Evolutionary conservation across 2,797 vertebrate species (phyloP).

Genomic region (Galaxias olidus): DNA sequence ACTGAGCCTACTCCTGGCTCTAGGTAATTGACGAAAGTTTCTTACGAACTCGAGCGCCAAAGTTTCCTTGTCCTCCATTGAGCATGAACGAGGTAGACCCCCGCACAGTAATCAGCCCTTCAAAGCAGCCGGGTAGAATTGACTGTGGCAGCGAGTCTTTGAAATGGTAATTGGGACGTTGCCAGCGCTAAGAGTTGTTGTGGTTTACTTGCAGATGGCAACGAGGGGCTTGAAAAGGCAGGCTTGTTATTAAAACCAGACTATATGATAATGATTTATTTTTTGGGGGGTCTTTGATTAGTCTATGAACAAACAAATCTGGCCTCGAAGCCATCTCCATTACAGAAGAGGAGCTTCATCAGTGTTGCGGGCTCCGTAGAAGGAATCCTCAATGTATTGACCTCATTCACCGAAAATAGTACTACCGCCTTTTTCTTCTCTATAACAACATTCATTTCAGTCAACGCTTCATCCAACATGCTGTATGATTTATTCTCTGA

Average conservation of each 20-base stretch:
- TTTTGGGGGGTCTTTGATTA: no score
- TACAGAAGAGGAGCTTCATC: no score
- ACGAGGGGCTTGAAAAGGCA: neutral
- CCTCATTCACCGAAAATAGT: no score
- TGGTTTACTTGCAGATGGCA: conserved; percentile 25
- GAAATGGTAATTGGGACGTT: conserved; percentile 52
- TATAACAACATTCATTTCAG: no score
- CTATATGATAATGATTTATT: neutral
- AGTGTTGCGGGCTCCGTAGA: no score
- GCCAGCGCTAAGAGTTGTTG: conserved; percentile 26
- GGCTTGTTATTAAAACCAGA: neutral
- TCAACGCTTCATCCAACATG: no score
- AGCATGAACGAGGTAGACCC: conserved; percentile 27
- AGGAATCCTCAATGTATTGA: no score
- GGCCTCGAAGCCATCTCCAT: no score
- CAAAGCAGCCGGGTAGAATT: conserved; percentile 18
- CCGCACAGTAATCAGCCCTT: conserved; percentile 38
- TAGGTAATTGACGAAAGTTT: conserved; percentile 56
- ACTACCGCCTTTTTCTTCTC: no score
- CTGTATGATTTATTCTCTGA: no score
- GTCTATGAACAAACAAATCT: neutral
- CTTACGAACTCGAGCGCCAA: conserved; percentile 34
- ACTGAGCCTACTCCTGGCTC: conserved; percentile 13
- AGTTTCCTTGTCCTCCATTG: conserved; percentile 19
- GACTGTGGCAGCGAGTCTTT: conserved; percentile 39